A percentile compares a stretch with the other conserved stretches of the same genome.
phyloP scores from a whole-genome alignment of 2,888 invertebrate genomes.

The Apamea anceps region DNA sequence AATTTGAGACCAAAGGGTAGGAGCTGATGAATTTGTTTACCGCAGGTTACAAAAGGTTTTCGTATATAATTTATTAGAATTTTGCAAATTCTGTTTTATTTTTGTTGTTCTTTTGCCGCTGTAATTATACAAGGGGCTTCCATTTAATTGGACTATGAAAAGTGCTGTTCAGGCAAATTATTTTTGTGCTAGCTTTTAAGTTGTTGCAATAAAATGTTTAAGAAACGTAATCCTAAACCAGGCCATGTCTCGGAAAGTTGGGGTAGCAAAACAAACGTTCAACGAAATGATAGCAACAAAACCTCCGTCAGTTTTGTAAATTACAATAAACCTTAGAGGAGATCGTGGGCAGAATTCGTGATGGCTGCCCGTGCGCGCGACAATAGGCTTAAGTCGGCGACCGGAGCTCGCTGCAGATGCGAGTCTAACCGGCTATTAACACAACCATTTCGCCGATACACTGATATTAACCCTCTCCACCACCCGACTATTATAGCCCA shows the following conservation, averaged over 20 bases:
- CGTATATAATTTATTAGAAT: conserved; percentile 60
- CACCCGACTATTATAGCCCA: conserved; percentile 56
- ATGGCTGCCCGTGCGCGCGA: conserved; percentile 81
- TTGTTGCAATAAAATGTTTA: conserved; percentile 56
- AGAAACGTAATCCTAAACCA: conserved; percentile 71
- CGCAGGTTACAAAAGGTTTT: conserved; percentile 69
- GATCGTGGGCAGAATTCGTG: conserved; percentile 86
- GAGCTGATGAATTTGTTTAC: conserved; percentile 74
- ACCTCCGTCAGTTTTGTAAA: conserved; percentile 88
- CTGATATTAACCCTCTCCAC: conserved; percentile 70
- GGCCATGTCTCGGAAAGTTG: conserved; percentile 68
- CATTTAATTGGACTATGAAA: conserved; percentile 44
- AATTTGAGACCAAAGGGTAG: conserved; percentile 76
- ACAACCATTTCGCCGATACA: conserved; percentile 75
- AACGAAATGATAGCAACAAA: conserved; percentile 83
- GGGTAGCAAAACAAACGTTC: conserved; percentile 82
- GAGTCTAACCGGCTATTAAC: conserved; percentile 80
- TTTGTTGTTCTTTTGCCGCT: conserved; percentile 55
- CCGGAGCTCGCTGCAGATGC: conserved; percentile 77
- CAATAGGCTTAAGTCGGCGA: conserved; percentile 83
- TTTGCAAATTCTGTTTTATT: conserved; percentile 58
- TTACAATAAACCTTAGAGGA: conserved; percentile 88
- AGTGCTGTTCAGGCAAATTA: conserved; percentile 43
- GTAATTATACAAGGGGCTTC: conserved; percentile 50
- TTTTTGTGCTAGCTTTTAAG: conserved; percentile 56